Percentiles rank a stretch among this genome's conserved stretches.
phyloP scores from a whole-genome alignment of 1,140 invertebrate genomes.

The Magallana gigas region DNA sequence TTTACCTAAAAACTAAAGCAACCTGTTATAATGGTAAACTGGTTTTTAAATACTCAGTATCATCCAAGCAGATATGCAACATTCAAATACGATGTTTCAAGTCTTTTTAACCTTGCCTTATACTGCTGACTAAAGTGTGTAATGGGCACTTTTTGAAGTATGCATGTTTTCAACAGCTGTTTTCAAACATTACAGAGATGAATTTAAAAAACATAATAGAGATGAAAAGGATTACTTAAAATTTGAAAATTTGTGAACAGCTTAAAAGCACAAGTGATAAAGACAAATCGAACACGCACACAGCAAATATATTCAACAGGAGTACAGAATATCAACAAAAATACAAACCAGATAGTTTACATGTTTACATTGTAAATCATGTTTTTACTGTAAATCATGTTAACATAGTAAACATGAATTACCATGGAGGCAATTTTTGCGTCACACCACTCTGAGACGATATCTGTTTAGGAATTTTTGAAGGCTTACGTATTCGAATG shows the following conservation, averaged over 20 bases:
- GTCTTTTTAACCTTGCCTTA: too few species aligned
- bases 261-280: neutral
- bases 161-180: too few species aligned
- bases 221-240: neutral
- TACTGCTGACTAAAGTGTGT: too few species aligned
- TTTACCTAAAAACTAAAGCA: too few species aligned
- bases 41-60: too few species aligned
- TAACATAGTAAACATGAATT: neutral
- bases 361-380: neutral
- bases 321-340: neutral
- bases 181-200: too few species aligned
- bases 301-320: too few species aligned
- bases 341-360: neutral
- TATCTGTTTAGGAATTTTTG: neutral
- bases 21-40: too few species aligned
- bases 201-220: neutral
- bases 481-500: constrained; percentile 11
- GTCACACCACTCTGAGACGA: constrained; percentile 4
- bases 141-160: too few species aligned
- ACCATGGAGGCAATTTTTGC: neutral
- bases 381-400: too few species aligned
- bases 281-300: neutral
- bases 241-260: neutral
- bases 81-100: too few species aligned
- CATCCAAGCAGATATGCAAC: too few species aligned